Conservation (phyloP, 2,797 vertebrate species). For the Enteromius anoplus region DNA sequence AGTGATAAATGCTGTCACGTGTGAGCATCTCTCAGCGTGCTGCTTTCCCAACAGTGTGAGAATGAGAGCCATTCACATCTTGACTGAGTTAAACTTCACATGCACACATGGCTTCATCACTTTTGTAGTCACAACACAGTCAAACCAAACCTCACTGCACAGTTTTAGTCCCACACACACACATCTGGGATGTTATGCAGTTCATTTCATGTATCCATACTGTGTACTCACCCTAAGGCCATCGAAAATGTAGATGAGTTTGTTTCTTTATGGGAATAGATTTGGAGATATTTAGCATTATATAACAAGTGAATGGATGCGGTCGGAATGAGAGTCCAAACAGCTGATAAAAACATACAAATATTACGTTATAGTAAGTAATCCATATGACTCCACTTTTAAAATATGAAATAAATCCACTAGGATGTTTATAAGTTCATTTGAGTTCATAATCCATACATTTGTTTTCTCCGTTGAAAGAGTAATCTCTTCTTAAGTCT, state of each 20-base stretch:
- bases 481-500: not conserved
- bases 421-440: not conserved
- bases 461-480: not conserved
- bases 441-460: not conserved
- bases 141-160: not conserved
- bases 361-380: not conserved
- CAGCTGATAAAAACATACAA: not conserved
- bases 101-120: slow-evolving; percentile 10
- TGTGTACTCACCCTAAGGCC: not conserved
- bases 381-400: not conserved
- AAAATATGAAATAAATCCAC: not conserved
- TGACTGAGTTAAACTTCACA: slow-evolving; percentile 38
- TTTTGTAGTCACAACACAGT: slow-evolving; percentile 9
- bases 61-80: slow-evolving; percentile 19
- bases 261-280: not conserved
- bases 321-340: too few relatives aligned
- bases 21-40: not conserved
- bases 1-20: not conserved
- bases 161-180: not conserved
- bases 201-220: not conserved
- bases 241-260: not conserved
- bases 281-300: not conserved
- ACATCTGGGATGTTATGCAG: not conserved
- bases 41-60: slow-evolving; percentile 6
- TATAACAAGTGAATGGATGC: not conserved